Evolutionary conservation across 2,113 vertebrate genomes (phyloP).

Genomic region (Oryzias melastigma): DNA sequence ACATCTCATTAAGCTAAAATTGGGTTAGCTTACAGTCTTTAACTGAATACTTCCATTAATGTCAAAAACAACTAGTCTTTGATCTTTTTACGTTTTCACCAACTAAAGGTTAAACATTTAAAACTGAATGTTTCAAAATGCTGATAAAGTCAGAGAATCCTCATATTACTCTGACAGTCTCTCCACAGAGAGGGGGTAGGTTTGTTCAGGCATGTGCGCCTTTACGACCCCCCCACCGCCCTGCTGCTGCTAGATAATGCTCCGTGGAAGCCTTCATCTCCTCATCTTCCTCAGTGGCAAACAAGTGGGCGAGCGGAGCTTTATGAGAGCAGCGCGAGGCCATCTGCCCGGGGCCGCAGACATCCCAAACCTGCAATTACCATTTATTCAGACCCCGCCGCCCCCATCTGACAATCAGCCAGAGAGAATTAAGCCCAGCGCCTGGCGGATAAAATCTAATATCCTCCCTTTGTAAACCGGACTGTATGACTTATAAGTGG

Average conservation of each 20-base stretch:
- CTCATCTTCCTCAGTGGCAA: conserved; percentile 76
- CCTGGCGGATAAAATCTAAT: conserved; percentile 77
- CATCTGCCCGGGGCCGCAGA: conserved; percentile 85
- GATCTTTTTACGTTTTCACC: too few species aligned
- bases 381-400: conserved; percentile 78
- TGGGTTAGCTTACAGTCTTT: too few species aligned
- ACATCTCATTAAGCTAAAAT: too few species aligned
- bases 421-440: conserved; percentile 77
- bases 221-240: too few species aligned
- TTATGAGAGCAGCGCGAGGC: conserved; percentile 68
- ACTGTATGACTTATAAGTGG: conserved; percentile 38
- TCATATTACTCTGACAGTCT: too few species aligned
- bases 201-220: too few species aligned
- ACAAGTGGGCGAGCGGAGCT: conserved; percentile 78
- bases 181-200: too few species aligned
- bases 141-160: too few species aligned
- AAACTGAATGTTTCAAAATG: too few species aligned
- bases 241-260: conserved; percentile 79
- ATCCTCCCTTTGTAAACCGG: conserved; percentile 59
- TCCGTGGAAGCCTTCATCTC: conserved; percentile 77
- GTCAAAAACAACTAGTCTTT: too few species aligned
- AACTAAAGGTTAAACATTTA: too few species aligned
- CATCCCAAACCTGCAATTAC: conserved; percentile 85
- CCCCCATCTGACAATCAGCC: conserved; percentile 72
- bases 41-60: too few species aligned